phyloP scores from a whole-genome alignment of 2,797 vertebrate species.

The Neosilurus hyrtlii region DNA sequence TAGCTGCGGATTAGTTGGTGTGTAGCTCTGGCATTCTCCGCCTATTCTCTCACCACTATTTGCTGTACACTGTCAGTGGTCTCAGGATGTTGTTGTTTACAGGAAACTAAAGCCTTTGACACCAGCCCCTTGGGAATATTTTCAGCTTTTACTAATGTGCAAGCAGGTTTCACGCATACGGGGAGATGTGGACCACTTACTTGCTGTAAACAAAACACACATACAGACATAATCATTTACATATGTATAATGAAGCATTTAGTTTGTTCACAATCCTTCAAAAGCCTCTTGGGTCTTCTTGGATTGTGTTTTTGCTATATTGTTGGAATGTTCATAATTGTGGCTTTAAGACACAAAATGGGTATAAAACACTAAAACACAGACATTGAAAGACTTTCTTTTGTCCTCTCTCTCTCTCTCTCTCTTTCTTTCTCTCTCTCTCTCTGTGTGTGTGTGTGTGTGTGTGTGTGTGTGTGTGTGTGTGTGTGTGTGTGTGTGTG shows the following conservation, averaged over 20 bases:
- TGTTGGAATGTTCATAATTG: conserved; percentile 3
- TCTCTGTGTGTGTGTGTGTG: too few species aligned
- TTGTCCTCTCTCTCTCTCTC: not conserved
- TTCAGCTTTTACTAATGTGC: not conserved
- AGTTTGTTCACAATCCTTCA: not conserved
- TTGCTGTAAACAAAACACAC: conserved; percentile 3
- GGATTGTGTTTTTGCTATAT: conserved; percentile 11
- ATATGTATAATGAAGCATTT: not conserved
- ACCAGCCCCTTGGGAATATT: conserved; percentile 6
- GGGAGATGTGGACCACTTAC: conserved; percentile 40
- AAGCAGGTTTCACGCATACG: conserved; percentile 26
- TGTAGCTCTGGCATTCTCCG: not conserved
- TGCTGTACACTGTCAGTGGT: not conserved
- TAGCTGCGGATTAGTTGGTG: not conserved
- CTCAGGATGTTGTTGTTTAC: conserved; percentile 22
- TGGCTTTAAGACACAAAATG: conserved; percentile 16
- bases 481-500: too few species aligned
- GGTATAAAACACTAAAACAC: conserved; percentile 6
- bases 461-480: too few species aligned
- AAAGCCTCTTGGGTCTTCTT: not conserved
- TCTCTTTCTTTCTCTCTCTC: too few species aligned
- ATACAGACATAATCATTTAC: conserved; percentile 27
- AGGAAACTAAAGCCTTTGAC: conserved; percentile 11
- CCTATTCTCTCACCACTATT: not conserved
- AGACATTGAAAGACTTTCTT: conserved; percentile 19